Conservation (phyloP, 2,113 vertebrate genomes). For the Sander lucioperca region DNA sequence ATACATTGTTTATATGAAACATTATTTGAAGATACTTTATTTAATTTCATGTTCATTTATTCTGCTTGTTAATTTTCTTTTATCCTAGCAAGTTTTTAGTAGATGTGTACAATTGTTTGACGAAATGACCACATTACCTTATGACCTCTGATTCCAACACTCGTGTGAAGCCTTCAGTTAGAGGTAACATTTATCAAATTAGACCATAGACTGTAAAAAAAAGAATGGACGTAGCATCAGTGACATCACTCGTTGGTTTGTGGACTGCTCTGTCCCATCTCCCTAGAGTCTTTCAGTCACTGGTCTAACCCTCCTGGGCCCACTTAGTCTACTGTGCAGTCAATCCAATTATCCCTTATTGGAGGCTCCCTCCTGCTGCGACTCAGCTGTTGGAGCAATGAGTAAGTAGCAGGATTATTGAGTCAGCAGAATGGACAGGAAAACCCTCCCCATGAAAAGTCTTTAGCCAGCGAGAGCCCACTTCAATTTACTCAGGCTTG, state of each 20-base stretch:
- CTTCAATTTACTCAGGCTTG: not conserved
- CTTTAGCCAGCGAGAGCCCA: not conserved
- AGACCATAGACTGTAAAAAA: no score
- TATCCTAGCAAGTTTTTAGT: not conserved
- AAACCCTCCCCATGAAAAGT: not conserved
- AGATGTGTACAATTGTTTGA: not conserved
- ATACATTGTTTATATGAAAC: not conserved
- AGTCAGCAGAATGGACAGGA: conserved; percentile 56
- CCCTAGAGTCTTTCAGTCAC: conserved; percentile 7
- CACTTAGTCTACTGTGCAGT: conserved; percentile 11
- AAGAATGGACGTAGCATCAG: no score
- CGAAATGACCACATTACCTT: not conserved
- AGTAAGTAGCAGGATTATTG: conserved; percentile 39
- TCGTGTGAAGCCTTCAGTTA: no score
- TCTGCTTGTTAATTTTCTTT: not conserved
- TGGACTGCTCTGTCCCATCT: not conserved
- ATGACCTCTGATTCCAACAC: no score
- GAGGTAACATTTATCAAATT: no score
- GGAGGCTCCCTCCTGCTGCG: conserved; percentile 29
- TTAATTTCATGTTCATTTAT: not conserved
- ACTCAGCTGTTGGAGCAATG: conserved; percentile 36
- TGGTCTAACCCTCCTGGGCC: not conserved
- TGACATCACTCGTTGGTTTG: no score
- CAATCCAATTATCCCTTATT: conserved; percentile 62
- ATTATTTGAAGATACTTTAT: not conserved